Percentiles rank a stretch among this genome's conserved stretches.
These are phyloP conservation scores for Sapayoa aenigma DNA, from an alignment of 2,113 vertebrate genomes.

Conservation along the genomic window DNA sequence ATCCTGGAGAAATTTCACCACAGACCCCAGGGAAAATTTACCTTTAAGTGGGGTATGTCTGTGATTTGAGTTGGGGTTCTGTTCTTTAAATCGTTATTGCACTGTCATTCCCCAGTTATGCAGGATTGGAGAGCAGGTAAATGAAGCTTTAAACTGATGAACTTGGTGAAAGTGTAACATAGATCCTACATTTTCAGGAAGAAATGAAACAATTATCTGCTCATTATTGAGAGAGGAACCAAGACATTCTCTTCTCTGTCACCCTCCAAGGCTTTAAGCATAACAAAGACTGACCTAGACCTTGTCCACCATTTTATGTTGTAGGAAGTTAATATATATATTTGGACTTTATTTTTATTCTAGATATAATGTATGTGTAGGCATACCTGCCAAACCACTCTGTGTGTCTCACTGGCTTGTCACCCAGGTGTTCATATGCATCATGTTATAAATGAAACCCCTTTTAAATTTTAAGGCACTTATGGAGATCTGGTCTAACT, in stretches of 20 bases:
- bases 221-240: not conserved
- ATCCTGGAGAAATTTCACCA: not conserved
- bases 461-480: not conserved
- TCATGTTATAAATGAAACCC: not conserved
- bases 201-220: not conserved
- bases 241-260: not conserved
- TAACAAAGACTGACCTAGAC: not conserved
- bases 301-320: not conserved
- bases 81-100: not conserved
- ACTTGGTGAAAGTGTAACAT: not conserved
- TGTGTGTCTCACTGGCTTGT: not conserved
- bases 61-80: not conserved
- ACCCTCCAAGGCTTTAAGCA: not conserved
- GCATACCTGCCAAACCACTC: not conserved
- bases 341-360: not conserved
- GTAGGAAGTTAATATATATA: not conserved
- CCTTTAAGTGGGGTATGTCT: not conserved
- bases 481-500: not conserved
- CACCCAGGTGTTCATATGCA: not conserved
- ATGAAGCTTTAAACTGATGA: not conserved
- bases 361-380: not conserved
- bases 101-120: not conserved
- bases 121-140: not conserved
- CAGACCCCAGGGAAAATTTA: not conserved
- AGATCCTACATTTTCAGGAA: not conserved